phyloP scores from a whole-genome alignment of 53 echinoderm and acorn worm species.

The Echinarachnius parma region DNA sequence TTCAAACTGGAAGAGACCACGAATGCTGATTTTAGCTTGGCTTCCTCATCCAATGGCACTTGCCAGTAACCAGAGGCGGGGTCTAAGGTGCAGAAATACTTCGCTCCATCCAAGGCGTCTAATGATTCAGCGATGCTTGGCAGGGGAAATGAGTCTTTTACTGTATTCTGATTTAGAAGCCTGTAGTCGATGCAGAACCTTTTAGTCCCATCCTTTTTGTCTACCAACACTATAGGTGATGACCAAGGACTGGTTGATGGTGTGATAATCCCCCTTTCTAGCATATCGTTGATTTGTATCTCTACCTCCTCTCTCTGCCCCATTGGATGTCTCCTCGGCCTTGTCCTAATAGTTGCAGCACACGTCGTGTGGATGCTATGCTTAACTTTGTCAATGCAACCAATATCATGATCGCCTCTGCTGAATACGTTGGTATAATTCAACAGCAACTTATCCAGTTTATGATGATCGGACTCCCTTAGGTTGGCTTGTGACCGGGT shows the following conservation, averaged over 20 bases:
- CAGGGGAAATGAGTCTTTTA: background rate
- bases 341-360: background rate
- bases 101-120: background rate
- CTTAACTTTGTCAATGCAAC: background rate
- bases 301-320: background rate
- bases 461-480: background rate
- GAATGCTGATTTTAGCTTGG: too few species aligned
- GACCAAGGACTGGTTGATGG: background rate
- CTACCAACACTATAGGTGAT: background rate
- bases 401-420: background rate
- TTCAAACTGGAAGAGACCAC: background rate
- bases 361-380: background rate
- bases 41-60: too few species aligned
- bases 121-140: background rate
- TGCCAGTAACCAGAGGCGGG: too few species aligned
- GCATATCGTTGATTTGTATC: background rate
- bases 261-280: background rate
- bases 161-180: background rate
- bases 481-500: background rate
- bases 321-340: background rate
- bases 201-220: background rate
- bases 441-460: background rate
- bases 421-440: background rate
- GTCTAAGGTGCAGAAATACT: background rate
- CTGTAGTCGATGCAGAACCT: constrained; percentile 1